A percentile compares a stretch with the other conserved stretches of the same genome.
phyloP scores from a whole-genome alignment of 2,113 vertebrate genomes.

The Parus major region DNA sequence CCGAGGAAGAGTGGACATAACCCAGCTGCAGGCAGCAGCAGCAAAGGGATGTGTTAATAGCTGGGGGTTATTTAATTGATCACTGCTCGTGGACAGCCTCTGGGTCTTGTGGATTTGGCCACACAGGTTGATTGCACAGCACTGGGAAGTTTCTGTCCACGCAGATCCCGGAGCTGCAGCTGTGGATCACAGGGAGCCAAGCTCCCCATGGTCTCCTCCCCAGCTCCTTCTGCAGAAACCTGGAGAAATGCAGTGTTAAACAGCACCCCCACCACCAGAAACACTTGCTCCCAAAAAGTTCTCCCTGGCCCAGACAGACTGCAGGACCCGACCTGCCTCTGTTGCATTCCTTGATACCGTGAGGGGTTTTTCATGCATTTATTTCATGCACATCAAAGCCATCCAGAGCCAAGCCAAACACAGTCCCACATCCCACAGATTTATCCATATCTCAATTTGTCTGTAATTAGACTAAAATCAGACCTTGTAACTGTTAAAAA shows the following conservation, averaged over 20 bases:
- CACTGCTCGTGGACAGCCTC: background rate
- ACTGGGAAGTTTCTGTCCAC: background rate
- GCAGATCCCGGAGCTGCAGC: background rate
- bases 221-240: background rate
- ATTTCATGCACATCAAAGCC: background rate
- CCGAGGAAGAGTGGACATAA: background rate
- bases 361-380: background rate
- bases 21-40: background rate
- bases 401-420: background rate
- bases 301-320: background rate
- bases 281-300: background rate
- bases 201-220: background rate
- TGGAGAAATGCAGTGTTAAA: background rate
- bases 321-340: background rate
- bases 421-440: background rate
- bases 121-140: accelerated
- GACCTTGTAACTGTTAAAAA: background rate
- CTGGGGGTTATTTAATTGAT: background rate
- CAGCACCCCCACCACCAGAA: background rate
- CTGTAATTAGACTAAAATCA: background rate
- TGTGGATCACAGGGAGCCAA: background rate
- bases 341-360: background rate
- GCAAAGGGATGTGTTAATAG: accelerated
- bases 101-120: background rate
- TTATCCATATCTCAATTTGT: background rate